Base-by-base conservation (phyloP, 23 tunicate genomes). In the Trididemnum miniatum region DNA sequence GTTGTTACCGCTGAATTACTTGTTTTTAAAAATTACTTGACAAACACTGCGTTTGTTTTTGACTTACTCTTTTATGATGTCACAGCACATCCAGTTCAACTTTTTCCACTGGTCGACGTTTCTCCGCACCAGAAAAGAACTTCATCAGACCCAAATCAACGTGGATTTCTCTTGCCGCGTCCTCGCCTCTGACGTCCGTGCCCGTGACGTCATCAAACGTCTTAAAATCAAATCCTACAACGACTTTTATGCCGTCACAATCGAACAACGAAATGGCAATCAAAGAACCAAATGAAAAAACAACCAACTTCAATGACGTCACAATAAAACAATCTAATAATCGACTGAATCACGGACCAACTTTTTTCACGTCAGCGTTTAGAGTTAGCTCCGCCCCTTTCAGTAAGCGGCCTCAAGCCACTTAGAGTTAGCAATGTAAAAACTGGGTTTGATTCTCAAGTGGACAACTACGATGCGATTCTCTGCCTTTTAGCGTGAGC, bases 1-100 rank as follows among this genome's bases (percentile, higher is more conserved):
- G n/a, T n/a, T n/a, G n/a, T n/a, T n/a, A n/a, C n/a, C n/a, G n/a
- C n/a, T n/a, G n/a, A n/a, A n/a, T n/a, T n/a, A n/a, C n/a, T n/a
- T n/a, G n/a, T n/a, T n/a, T n/a, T n/a, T n/a, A n/a, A n/a, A n/a
- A n/a, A n/a, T n/a, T n/a, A n/a, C n/a, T n/a, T n/a, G n/a, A n/a
- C n/a, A n/a, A n/a, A n/a, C n/a, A n/a, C n/a, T n/a, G n/a, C n/a
- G n/a, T n/a, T n/a, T n/a, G n/a, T n/a, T n/a, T n/a, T n/a, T n/a
- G n/a, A n/a, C n/a, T n/a, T n/a, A n/a, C n/a, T n/a, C n/a, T n/a
- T n/a, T n/a, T n/a, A n/a, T n/a, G n/a, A n/a, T n/a, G n/a, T n/a
- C n/a, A n/a, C 67, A 62, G 67, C n/a, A 62, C 67, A 12, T 22
- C 67, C 67, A 62, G 67, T 26, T 62, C 67, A 22, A 24, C n/a